These are phyloP conservation scores for Tetranychus cinnabarinus DNA, from an alignment of 1,140 invertebrate genomes.

Conservation along the genomic window DNA sequence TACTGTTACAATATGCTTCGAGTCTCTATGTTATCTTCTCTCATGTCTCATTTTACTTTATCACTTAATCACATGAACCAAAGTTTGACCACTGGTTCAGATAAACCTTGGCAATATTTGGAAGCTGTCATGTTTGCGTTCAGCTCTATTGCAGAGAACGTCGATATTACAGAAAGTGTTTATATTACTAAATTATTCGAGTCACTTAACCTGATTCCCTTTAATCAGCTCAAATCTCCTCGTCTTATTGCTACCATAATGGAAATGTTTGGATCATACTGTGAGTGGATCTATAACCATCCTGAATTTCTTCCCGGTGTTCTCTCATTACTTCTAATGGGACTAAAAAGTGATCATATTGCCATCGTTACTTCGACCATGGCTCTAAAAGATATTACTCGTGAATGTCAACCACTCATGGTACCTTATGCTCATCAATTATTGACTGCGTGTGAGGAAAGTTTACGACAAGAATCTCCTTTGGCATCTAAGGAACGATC, in stretches of 20 bases:
- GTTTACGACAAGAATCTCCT: constrained; percentile 23
- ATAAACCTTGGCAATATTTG: constrained; percentile 25
- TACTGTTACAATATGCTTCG: constrained; percentile 57
- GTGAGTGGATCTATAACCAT: constrained; percentile 50
- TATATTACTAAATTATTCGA: constrained; percentile 39
- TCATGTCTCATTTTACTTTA: constrained; percentile 12
- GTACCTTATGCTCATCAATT: constrained; percentile 43
- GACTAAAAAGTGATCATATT: constrained; percentile 41
- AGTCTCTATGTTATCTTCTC: constrained; percentile 31
- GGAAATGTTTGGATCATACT: constrained; percentile 35
- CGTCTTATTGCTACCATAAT: constrained; percentile 4
- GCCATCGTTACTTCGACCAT: constrained; percentile 35
- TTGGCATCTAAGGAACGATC: constrained; percentile 37
- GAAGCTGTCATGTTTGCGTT: constrained; percentile 62
- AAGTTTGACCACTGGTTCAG: not conserved
- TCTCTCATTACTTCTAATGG: constrained; percentile 38
- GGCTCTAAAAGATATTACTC: constrained; percentile 57
- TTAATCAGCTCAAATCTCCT: constrained; percentile 24
- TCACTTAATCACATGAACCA: constrained; percentile 4
- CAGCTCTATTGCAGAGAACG: constrained; percentile 47
- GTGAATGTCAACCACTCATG: constrained; percentile 45
- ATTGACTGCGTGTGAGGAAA: constrained; percentile 25
- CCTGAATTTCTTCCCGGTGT: constrained; percentile 28
- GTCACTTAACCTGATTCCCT: constrained; percentile 33
- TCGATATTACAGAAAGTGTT: constrained; percentile 33